Base-by-base conservation (phyloP, 2,113 vertebrate species). In the Tachysurus fulvidraco region DNA sequence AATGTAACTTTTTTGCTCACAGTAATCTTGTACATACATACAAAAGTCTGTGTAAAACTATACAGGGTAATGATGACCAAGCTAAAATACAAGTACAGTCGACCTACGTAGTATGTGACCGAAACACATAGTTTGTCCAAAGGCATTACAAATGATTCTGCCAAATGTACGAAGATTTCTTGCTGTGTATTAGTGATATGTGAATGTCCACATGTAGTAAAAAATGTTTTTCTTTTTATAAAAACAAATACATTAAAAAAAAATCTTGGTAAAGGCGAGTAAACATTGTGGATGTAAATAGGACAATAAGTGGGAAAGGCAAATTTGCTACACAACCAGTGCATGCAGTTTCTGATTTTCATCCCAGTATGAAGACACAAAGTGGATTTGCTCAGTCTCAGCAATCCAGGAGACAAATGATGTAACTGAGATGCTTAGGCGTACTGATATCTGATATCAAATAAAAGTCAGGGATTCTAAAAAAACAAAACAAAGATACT, bases 281-380 rank as follows among this genome's bases (percentile, higher is more conserved):
- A 62, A 88, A 89, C 86, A 69, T 52, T 65, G 71, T 78, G 79
- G 87, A 81, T 81, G 74, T 83, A 81, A 90, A 79, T 23, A 78
- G 28, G 69, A n/a, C 30, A 62, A 83, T 60, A 86, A 91, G 91
- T 81, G 64, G 91, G 89, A 92, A 94, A 94, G 90, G 92, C 93
- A 92, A 36, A 92, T 85, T 92, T 85, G 91, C 92, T 93, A 71
- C 83, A 88, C 77, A 87, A 69, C 90, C 67, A 83, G 67, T 81
- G 67, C 52, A 79, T 82, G 54, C 41, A 30, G 86, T 74, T 65
- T 64, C 23, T 81, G 89, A 89, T 88, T 84, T 57, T 16, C 89
- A 91, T 88, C 62, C 55, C 64, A 89, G 44, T n/a, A 69, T 69
- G 59, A 76, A 44, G 67, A 62, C 54, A 30, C 14, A 23, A 77